These are phyloP conservation scores for Gambusia holbrooki DNA, from an alignment of 2,113 vertebrate species.

Conservation along the genomic window DNA sequence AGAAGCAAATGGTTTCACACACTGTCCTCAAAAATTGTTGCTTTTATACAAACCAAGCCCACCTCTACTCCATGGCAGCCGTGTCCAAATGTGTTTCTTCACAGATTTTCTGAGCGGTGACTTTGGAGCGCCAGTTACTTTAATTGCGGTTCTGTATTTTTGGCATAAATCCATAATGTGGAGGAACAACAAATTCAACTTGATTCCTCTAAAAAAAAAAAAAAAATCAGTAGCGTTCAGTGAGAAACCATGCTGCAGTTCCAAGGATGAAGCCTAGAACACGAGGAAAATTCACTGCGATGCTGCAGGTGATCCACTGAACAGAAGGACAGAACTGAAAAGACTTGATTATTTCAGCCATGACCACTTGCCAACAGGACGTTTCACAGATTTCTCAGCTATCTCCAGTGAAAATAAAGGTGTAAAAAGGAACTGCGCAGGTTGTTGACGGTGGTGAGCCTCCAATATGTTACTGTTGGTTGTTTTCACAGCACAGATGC, in stretches of 20 bases:
- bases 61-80: too few relatives aligned
- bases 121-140: not conserved
- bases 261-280: not conserved
- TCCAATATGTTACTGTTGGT: not conserved
- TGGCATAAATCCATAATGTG: too few relatives aligned
- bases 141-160: too few relatives aligned
- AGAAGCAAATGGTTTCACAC: not conserved
- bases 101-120: too few relatives aligned
- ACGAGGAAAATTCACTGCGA: not conserved
- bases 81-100: not conserved
- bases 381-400: not conserved
- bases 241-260: not conserved
- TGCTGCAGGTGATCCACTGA: not conserved
- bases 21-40: too few relatives aligned
- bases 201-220: not conserved
- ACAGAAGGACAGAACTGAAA: not conserved
- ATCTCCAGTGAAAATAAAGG: not conserved
- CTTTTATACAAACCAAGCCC: too few relatives aligned
- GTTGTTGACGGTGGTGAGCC: not conserved
- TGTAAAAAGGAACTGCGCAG: not conserved
- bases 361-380: not conserved
- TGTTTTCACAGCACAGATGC: not conserved
- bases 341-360: not conserved
- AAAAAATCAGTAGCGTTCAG: not conserved
- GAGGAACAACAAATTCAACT: not conserved